Base-by-base conservation (phyloP, 1,140 invertebrate genomes). In the Lordiphosa mommai region DNA sequence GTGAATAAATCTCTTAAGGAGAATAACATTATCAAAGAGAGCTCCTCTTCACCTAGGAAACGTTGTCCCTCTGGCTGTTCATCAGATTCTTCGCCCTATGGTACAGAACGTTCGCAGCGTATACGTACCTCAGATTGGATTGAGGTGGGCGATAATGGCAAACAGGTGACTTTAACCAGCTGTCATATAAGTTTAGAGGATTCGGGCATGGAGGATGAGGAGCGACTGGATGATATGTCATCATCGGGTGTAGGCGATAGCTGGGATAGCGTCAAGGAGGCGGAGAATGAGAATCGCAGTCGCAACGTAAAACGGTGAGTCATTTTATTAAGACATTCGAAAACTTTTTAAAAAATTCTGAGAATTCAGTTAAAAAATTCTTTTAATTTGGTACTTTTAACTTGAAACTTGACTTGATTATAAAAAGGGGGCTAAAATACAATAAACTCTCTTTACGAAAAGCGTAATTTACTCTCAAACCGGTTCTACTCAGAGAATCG, bases 261-360 rank as follows among this genome's bases (percentile, higher is more conserved):
- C n/a, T 89, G 88, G 88, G 88, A 89, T 30, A 89, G 88, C 48
- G 88, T 88, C 49, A 89, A 89, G 76, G 88, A 89, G 57, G 84
- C 79, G 4, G 82, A 88, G 67, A 84, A 71, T 52, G 74, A 87
- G 34, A 86, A 85, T 12, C 79, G 79, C 20, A 61, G 69, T 36
- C 86, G 86, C 57, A 88, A 57, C 53, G 67, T 73, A 30, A 87
- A 88, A 57, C 86, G 86, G 86, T 88, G 63, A 87, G 86, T 84
- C 29, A 43, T 6, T 49, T 14, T 12, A n/a, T n/a, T n/a, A n/a
- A n/a, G n/a, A n/a, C n/a, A n/a, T n/a, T n/a, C n/a, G n/a, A n/a
- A n/a, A n/a, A n/a, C n/a, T n/a, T n/a, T n/a, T n/a, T n/a, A n/a
- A n/a, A n/a, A n/a, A n/a, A n/a, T n/a, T n/a, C n/a, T n/a, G n/a